These are phyloP conservation scores for Rhinolophus ferrumequinum DNA, from an alignment of 2,113 vertebrate genomes.

Conservation along the genomic window DNA sequence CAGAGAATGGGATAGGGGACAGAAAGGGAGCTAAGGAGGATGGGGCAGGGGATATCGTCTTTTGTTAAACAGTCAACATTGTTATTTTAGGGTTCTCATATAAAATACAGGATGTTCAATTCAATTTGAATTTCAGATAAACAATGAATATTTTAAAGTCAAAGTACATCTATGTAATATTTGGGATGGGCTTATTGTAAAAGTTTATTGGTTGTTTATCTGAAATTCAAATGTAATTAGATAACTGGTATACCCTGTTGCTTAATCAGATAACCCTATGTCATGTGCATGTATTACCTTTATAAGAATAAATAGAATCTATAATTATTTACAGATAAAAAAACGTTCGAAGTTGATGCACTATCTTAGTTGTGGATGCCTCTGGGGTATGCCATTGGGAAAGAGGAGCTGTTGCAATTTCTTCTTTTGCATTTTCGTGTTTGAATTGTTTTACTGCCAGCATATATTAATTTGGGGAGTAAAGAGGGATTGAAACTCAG, in stretches of 20 bases:
- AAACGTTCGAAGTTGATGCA: not conserved
- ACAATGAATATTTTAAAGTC: not conserved
- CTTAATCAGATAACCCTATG: not conserved
- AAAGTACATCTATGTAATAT: not conserved
- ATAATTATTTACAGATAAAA: not conserved
- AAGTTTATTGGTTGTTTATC: not conserved
- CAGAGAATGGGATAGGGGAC: not conserved
- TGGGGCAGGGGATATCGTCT: not conserved
- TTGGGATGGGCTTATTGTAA: not conserved
- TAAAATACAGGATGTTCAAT: not conserved
- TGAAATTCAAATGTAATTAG: not conserved
- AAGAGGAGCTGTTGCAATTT: not conserved
- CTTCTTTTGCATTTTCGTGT: not conserved
- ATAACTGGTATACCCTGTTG: not conserved
- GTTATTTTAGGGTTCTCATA: not conserved
- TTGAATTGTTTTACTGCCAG: not conserved
- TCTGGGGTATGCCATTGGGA: not conserved
- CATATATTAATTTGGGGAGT: not conserved
- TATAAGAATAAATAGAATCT: not conserved
- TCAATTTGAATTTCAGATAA: not conserved
- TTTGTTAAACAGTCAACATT: not conserved
- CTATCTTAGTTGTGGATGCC: not conserved
- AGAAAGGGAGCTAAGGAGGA: not conserved
- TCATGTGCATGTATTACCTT: not conserved
- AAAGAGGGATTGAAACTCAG: not conserved